These are phyloP conservation scores for Amblyopsis hoosieri DNA, from an alignment of 2,797 vertebrate species.

Conservation along the genomic window DNA sequence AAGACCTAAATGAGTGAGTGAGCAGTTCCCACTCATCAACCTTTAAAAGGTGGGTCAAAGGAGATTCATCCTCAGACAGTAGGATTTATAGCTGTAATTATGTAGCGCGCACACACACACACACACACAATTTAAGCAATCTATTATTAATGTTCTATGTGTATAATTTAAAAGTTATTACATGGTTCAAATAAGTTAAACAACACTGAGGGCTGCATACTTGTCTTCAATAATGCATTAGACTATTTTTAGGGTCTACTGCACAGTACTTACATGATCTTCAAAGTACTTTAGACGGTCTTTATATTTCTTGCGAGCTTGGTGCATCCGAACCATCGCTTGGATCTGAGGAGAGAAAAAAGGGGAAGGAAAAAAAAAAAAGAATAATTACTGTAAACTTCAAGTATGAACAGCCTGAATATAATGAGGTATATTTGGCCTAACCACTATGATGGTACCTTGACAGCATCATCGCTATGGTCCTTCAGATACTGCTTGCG, in stretches of 20 bases:
- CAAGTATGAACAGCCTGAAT: background rate
- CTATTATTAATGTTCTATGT: conserved; percentile 6
- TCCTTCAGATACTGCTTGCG: conserved; percentile 85
- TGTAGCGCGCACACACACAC: background rate
- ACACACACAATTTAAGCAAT: background rate
- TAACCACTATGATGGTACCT: conserved; percentile 72
- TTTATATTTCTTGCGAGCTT: conserved; percentile 90
- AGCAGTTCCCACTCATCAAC: background rate
- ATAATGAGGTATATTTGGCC: fast-evolving
- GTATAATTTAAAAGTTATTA: background rate
- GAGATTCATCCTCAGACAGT: conserved; percentile 1
- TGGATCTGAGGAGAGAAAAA: conserved; percentile 82
- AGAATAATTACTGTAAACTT: background rate
- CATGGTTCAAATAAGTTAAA: background rate
- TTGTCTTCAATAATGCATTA: background rate
- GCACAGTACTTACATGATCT: conserved; percentile 86
- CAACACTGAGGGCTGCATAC: background rate
- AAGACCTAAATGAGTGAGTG: conserved; percentile 2
- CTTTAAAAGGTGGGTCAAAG: conserved; percentile 12
- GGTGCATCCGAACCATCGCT: conserved; percentile 92
- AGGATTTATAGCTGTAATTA: conserved; percentile 38
- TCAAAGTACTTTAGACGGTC: conserved; percentile 92
- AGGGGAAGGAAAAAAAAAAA: background rate
- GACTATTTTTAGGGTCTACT: background rate
- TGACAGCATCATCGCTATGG: conserved; percentile 86